These are phyloP conservation scores for Melieria crassipennis DNA, from an alignment of 2,888 invertebrate species.

Conservation along the genomic window DNA sequence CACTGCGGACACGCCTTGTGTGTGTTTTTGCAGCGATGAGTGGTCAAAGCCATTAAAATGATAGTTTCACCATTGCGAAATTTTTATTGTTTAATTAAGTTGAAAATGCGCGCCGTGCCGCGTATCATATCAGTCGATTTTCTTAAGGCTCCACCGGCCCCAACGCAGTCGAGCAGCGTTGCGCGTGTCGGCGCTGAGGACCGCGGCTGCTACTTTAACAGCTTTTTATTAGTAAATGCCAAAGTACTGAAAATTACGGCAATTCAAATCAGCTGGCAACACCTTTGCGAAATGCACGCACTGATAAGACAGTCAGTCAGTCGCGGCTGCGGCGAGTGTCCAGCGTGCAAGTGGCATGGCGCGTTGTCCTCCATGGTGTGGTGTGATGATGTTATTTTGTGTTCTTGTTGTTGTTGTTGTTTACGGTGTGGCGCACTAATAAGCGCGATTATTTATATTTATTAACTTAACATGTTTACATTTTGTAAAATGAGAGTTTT, in stretches of 20 bases:
- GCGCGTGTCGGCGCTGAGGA: background rate
- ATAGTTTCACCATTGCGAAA: background rate
- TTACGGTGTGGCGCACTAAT: constrained; percentile 46
- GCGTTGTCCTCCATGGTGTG: constrained; percentile 3
- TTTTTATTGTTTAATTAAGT: background rate
- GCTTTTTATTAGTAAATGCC: constrained; percentile 43
- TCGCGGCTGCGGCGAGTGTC: constrained; percentile 4
- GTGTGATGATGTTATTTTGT: background rate
- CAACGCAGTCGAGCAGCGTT: background rate
- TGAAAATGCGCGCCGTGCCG: background rate
- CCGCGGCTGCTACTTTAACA: constrained; percentile 44
- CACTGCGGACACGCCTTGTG: no score
- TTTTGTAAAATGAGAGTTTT: constrained; percentile 65
- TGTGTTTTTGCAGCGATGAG: no score
- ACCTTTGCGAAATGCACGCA: constrained; percentile 62
- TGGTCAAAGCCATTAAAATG: no score
- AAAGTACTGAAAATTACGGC: constrained; percentile 19
- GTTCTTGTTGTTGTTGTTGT: background rate
- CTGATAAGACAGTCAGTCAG: constrained; percentile 48
- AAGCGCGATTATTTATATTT: constrained; percentile 64
- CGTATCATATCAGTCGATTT: background rate
- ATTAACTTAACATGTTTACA: constrained; percentile 64
- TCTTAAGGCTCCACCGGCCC: background rate
- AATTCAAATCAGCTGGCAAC: constrained; percentile 53
- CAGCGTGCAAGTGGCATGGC: constrained; percentile 23